These are phyloP conservation scores for Anhinga anhinga DNA, from an alignment of 2,113 vertebrate genomes.

Conservation along the genomic window DNA sequence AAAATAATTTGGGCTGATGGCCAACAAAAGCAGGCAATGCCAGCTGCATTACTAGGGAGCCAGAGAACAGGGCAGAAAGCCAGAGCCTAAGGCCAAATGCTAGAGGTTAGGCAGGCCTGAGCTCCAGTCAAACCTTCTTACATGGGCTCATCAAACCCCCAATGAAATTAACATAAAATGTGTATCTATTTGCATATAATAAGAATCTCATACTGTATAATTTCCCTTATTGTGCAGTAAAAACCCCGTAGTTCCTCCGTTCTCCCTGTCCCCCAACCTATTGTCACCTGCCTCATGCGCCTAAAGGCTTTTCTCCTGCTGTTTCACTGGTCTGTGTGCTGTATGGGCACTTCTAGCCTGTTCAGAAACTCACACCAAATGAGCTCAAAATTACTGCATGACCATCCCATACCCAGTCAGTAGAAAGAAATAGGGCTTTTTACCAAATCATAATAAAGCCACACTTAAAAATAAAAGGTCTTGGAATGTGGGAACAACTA, in stretches of 20 bases:
- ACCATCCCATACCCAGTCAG: neutral
- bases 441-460: neutral
- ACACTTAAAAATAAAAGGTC: neutral
- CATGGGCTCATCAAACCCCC: neutral
- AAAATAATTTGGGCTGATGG: neutral
- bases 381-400: neutral
- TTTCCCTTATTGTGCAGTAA: neutral
- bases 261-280: neutral
- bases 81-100: neutral
- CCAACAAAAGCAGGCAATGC: neutral
- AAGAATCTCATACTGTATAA: neutral
- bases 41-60: neutral
- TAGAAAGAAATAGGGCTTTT: neutral
- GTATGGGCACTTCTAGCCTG: neutral
- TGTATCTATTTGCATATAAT: neutral
- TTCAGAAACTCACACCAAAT: neutral
- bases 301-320: neutral
- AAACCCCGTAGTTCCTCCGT: neutral
- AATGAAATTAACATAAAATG: neutral
- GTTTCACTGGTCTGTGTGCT: neutral
- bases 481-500: neutral
- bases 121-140: neutral
- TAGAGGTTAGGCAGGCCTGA: neutral
- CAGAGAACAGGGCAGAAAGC: neutral
- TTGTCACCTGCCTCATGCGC: neutral